Conservation (phyloP, 2,113 vertebrate genomes). For the Alaudala cheleensis region DNA sequence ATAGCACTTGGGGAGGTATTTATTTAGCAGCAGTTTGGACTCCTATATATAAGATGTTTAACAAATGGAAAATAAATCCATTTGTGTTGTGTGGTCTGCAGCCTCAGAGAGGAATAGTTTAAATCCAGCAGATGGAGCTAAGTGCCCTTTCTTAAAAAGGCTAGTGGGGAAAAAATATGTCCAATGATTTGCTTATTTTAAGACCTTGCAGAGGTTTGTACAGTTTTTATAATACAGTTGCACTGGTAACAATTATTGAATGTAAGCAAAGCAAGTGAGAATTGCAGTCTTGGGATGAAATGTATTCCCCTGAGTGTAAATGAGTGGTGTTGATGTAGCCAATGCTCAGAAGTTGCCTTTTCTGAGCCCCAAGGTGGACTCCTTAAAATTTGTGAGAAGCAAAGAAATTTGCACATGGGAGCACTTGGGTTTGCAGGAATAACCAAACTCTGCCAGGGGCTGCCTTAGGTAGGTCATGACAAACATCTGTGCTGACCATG, state of each 20-base stretch:
- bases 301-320: neutral
- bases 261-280: neutral
- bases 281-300: neutral
- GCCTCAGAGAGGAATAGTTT: neutral
- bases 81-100: neutral
- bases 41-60: neutral
- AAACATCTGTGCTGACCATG: neutral
- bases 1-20: neutral
- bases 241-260: neutral
- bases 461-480: neutral
- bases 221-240: neutral
- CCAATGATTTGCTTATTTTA: neutral
- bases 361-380: neutral
- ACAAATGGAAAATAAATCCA: neutral
- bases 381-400: neutral
- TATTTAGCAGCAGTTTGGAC: neutral
- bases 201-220: neutral
- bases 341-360: neutral
- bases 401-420: neutral
- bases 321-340: neutral
- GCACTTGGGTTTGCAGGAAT: neutral
- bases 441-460: neutral
- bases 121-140: slow-evolving; percentile 9
- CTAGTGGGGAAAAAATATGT: neutral
- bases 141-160: neutral